Base-by-base conservation (phyloP, 2,888 invertebrate species). In the Eucera pruinosa region DNA sequence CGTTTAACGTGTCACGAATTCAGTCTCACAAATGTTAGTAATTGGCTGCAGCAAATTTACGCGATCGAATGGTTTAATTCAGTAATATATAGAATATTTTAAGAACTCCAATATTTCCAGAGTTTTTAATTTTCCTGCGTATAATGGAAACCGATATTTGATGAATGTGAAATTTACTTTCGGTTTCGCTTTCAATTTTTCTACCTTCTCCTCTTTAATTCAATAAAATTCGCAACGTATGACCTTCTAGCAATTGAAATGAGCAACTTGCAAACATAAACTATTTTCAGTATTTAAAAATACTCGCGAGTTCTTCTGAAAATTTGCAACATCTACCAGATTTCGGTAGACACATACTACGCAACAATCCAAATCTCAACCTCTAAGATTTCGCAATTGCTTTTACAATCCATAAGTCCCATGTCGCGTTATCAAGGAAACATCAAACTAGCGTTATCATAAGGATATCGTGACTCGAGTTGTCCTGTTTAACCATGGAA, bases 401-500 rank as follows among this genome's bases (percentile, higher is more conserved):
- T 27, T 13, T 9, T 13, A 13, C 13, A 3, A 41, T 7, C 18
- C 25, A 1, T 20, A 27, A 20, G 15, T 15, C n/a, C n/a, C 15
- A 33, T n/a, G 15, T 0, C 2, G 7, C n/a, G 20, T 20, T n/a
- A 45, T 45, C 36, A 52, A 27, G 20, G 25, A 13, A 20, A 25
- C 18, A 2, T 27, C 0, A 23, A 30, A 47, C n/a, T 20, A 2
- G 4, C 47, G 18, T 36, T 11, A 20, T 20, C n/a, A 48, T 15
- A 5, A 3, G 25, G n/a, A 45, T 74, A 65, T 73, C 80, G 50
- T 50, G 45, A 80, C 36, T 52, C 52, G 23, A 36, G 47, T 45
- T 55, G 18, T 9, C 48, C 36, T 47, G 57, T 71, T 78, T 68
- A 39, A 39, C 61, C 54, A 62, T 66, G 69, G 74, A 82, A 74